Evolutionary conservation across 2,113 vertebrate genomes (phyloP).

Genomic region (Actinemys pallida): DNA sequence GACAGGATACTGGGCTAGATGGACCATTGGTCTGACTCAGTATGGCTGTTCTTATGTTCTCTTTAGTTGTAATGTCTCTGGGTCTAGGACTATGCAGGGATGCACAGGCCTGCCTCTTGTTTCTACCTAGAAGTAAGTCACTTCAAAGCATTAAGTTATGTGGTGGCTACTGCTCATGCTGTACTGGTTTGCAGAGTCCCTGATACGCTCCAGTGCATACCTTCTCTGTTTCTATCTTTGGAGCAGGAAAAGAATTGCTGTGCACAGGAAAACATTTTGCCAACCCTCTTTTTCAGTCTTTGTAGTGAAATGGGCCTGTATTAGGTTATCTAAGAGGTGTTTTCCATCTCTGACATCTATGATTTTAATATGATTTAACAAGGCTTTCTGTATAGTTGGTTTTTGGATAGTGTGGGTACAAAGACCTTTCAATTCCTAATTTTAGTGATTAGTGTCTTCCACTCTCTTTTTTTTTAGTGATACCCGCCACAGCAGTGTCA

Average conservation of each 20-base stretch:
- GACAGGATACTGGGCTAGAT: background rate
- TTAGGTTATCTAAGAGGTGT: background rate
- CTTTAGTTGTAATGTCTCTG: background rate
- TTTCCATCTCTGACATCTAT: background rate
- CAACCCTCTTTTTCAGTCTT: background rate
- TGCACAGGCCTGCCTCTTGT: rapidly evolving
- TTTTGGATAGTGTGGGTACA: rapidly evolving
- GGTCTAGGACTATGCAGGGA: rapidly evolving
- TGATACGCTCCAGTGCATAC: background rate
- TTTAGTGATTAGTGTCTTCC: background rate
- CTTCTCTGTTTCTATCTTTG: background rate
- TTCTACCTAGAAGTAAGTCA: rapidly evolving
- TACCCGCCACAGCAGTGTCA: background rate
- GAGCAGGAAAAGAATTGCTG: background rate
- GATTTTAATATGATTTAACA: background rate
- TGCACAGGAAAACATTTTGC: background rate
- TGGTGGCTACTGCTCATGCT: background rate
- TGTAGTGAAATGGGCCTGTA: background rate
- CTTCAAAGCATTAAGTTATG: background rate
- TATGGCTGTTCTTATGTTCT: background rate
- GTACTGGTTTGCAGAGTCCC: background rate
- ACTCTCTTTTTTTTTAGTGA: background rate
- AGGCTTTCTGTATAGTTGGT: background rate
- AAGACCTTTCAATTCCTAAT: background rate
- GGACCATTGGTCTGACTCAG: background rate